Base-by-base conservation (phyloP, 2,797 vertebrate genomes). In the Mormyrus hasselquistii region DNA sequence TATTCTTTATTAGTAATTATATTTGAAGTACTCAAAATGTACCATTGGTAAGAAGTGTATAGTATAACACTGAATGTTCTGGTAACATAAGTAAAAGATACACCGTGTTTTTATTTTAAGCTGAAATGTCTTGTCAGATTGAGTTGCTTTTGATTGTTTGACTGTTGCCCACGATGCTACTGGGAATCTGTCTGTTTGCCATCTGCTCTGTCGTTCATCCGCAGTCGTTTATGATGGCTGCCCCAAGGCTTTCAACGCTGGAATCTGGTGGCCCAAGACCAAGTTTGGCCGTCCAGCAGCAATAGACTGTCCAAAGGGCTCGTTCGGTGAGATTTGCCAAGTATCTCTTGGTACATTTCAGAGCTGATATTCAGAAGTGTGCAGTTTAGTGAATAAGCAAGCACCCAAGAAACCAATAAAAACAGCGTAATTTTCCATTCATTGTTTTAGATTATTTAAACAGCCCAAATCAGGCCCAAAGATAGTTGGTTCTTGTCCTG, bases 241-340 rank as follows among this genome's bases (percentile, higher is more conserved):
- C 91, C 97, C 97, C 86, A 96, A 96, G 91, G 96, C 96, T 0
- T 97, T 97, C 0, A 96, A 97, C 59, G 95, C 96, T 3, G 96
- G 96, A 88, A 96, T 97, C 93, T 97, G 97, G 97, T 98, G 97
- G 97, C 97, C 97, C 2, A 97, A 96, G 92, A 97, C 97, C 25
- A 96, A 95, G 91, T 97, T 97, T 89, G 97, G 96, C 25, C 96
- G 96, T 87, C 97, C 97, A 4, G 97, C 97, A 8, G 96, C 97
- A 16, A 53, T 12, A 92, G 95, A 96, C 0, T 98, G 97, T 90
- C 97, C 97, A 89, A 97, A 96, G 93, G 96, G 96, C 87, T 97
- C 97, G 0, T 92, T 94, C 38, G 97, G 97, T 97, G 91, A 96
- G 96, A 95, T 22, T 22, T 9, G 38, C 16, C 14, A 44, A 41